Evolutionary conservation across 2,797 vertebrate species (phyloP).

Genomic region (Pseudochirops cupreus): DNA sequence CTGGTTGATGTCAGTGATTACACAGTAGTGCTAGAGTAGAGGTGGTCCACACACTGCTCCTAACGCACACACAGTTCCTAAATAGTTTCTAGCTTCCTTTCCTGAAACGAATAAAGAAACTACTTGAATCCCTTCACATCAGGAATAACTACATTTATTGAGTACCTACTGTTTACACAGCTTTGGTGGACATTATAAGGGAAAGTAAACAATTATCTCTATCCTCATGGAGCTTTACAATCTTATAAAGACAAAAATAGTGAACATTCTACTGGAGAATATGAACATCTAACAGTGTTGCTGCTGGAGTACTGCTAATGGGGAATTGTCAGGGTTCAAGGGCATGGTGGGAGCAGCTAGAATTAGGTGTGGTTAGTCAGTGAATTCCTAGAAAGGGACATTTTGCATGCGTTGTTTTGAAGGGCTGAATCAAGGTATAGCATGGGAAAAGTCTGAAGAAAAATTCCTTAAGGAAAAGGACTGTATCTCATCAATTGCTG

Average conservation of each 20-base stretch:
- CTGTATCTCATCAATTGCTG: too few relatives aligned
- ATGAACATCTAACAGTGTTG: conserved; percentile 1
- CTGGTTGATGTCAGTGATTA: neutral
- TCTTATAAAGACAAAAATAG: conserved; percentile 10
- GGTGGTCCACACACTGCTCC: conserved; percentile 37
- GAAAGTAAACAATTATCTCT: neutral
- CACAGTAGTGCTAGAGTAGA: neutral
- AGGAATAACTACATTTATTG: conserved; percentile 39
- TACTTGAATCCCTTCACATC: neutral
- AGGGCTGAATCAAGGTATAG: neutral
- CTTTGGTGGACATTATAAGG: neutral
- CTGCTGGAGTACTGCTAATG: neutral
- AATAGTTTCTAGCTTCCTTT: conserved; percentile 48
- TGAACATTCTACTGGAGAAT: neutral
- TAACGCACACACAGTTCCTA: conserved; percentile 33
- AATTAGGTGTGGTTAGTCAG: neutral
- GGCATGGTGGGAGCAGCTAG: neutral
- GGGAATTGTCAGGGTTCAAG: neutral
- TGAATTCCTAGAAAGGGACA: neutral
- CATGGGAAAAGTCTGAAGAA: neutral
- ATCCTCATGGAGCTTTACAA: neutral
- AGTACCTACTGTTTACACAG: conserved; percentile 20
- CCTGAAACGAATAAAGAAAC: conserved; percentile 49
- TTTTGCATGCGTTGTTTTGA: neutral
- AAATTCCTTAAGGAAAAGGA: neutral